Conservation (phyloP, 1,140 invertebrate genomes). For the Oncopodura yosiiana region DNA sequence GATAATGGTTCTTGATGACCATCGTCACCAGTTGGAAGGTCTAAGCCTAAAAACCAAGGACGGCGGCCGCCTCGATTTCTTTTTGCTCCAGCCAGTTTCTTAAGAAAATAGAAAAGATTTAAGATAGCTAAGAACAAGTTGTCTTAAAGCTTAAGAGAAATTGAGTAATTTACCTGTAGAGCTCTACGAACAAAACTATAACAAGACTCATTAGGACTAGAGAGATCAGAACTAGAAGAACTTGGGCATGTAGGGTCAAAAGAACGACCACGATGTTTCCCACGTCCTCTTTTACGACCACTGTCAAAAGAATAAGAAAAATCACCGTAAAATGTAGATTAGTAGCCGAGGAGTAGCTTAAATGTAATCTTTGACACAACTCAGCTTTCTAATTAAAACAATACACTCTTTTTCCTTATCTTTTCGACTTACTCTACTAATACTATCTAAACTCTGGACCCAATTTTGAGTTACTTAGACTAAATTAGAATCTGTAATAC, state of each 20-base stretch:
- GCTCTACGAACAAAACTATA: conserved; percentile 85
- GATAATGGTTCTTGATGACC: conserved; percentile 7
- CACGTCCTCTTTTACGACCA: conserved; percentile 39
- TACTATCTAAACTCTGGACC: not conserved
- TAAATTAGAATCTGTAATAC: not conserved
- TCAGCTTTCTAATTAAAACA: no score
- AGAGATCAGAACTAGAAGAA: conserved; percentile 67
- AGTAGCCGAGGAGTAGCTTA: not conserved
- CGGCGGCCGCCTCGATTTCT: conserved; percentile 46
- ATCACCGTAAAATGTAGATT: not conserved
- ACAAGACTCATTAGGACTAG: conserved; percentile 83
- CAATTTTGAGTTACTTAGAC: not conserved
- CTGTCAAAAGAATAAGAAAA: conserved; percentile 32
- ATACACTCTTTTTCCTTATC: no score
- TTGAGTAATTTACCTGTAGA: conserved; percentile 52
- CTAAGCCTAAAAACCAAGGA: conserved; percentile 57
- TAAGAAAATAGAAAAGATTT: conserved; percentile 22
- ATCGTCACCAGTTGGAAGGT: conserved; percentile 49
- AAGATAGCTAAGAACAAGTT: not conserved
- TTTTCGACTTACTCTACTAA: no score
- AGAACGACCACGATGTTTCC: conserved; percentile 48
- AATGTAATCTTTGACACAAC: not conserved
- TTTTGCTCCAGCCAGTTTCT: conserved; percentile 66
- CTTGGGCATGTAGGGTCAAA: conserved; percentile 49
- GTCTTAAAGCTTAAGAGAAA: not conserved